phyloP scores from a whole-genome alignment of 1,140 invertebrate species.

The Bombus confusus region DNA sequence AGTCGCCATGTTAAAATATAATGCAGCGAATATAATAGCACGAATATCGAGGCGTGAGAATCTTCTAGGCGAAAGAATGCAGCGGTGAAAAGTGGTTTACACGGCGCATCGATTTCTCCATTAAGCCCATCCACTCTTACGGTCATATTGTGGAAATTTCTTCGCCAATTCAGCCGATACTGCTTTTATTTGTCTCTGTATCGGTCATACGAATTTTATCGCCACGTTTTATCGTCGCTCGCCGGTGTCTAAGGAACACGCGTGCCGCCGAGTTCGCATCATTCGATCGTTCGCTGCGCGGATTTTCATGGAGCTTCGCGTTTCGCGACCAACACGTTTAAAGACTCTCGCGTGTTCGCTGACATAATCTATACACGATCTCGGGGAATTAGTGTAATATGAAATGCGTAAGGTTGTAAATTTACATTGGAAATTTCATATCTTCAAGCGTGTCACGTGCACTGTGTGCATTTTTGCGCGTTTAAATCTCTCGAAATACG shows the following conservation, averaged over 20 bases:
- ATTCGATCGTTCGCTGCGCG: too few relatives aligned
- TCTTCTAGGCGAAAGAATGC: not conserved
- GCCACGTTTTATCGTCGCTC: too few relatives aligned
- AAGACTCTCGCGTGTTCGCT: too few relatives aligned
- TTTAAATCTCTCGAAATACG: too few relatives aligned
- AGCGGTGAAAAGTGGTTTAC: not conserved
- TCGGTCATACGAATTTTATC: not conserved
- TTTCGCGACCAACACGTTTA: too few relatives aligned
- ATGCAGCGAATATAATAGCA: slow-evolving; percentile 1
- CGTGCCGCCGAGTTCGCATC: too few relatives aligned
- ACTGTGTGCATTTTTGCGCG: too few relatives aligned
- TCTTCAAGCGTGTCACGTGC: accelerated
- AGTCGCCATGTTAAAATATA: slow-evolving; percentile 30
- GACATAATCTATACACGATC: too few relatives aligned
- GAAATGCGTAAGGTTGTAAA: too few relatives aligned
- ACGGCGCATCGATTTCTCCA: slow-evolving; percentile 5
- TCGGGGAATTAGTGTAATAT: too few relatives aligned
- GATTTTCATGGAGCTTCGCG: accelerated
- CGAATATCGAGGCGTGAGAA: slow-evolving; percentile 32
- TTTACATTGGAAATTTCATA: too few relatives aligned
- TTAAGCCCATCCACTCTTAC: not conserved
- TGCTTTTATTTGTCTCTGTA: not conserved
- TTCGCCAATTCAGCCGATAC: not conserved
- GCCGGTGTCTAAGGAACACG: too few relatives aligned
- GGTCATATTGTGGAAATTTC: not conserved